Evolutionary conservation across 2,888 invertebrate genomes (phyloP).

Genomic region (Dione vanillae): DNA sequence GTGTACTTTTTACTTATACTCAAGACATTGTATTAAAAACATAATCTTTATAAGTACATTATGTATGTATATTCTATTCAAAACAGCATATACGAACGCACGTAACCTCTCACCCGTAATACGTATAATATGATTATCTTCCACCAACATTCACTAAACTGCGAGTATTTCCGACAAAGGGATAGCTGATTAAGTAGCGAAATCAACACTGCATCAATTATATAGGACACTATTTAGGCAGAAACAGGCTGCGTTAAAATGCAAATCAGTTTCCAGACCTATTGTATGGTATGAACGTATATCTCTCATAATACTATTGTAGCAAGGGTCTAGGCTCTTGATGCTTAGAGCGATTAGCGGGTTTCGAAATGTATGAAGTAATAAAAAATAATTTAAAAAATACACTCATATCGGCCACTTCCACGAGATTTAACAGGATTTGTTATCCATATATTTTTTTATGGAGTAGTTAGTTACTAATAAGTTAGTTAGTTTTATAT

Average conservation of each 20-base stretch:
- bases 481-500: no score
- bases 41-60: neutral
- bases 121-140: conserved; percentile 1
- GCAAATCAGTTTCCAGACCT: conserved; percentile 58
- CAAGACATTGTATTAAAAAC: no score
- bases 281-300: conserved; percentile 48
- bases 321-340: conserved; percentile 20
- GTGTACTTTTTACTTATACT: no score
- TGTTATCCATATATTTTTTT: no score
- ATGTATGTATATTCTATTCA: neutral
- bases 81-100: neutral
- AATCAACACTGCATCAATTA: conserved; percentile 54
- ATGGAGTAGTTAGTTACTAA: no score
- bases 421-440: no score
- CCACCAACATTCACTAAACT: conserved; percentile 25
- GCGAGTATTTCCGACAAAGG: conserved; percentile 30
- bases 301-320: conserved; percentile 49
- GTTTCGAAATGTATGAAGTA: neutral
- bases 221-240: conserved; percentile 56
- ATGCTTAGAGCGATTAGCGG: conserved; percentile 26
- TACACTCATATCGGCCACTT: no score
- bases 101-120: neutral
- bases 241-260: conserved; percentile 59
- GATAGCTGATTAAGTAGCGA: conserved; percentile 32
- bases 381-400: no score